Evolutionary conservation across 1,140 invertebrate species (phyloP).

Genomic region (Probaryconus sp.): DNA sequence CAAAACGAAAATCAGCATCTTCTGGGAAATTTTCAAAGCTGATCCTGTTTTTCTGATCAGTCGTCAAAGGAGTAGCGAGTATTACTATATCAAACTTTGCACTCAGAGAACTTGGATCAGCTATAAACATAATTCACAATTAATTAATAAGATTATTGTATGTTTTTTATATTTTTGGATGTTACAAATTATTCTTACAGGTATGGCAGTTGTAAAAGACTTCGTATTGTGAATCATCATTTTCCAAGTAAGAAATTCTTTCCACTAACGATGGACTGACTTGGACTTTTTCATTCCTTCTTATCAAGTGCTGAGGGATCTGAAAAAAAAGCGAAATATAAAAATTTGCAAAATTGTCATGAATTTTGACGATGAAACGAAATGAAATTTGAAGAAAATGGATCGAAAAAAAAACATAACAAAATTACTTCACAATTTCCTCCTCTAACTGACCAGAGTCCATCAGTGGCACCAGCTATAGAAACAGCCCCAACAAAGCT

Average conservation of each 20-base stretch:
- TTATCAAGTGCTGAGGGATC: conserved; percentile 70
- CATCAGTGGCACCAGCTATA: conserved; percentile 78
- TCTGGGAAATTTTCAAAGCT: conserved; percentile 69
- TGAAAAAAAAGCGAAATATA: conserved; percentile 45
- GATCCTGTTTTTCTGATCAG: conserved; percentile 70
- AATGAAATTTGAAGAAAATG: too few species aligned
- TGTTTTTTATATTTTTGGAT: background rate
- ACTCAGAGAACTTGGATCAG: conserved; percentile 42
- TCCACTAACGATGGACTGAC: conserved; percentile 70
- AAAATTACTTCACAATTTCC: conserved; percentile 80
- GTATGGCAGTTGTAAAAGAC: conserved; percentile 58
- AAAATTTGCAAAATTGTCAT: conserved; percentile 10
- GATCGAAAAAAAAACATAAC: background rate
- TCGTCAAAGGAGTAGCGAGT: conserved; percentile 80
- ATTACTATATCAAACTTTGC: conserved; percentile 81
- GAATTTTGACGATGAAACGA: too few species aligned
- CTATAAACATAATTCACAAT: conserved; percentile 54
- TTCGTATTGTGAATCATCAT: conserved; percentile 58
- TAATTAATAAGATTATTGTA: conserved; percentile 24
- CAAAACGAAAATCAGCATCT: conserved; percentile 53
- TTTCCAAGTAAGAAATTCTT: conserved; percentile 63
- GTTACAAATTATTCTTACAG: too few species aligned
- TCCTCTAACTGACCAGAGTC: conserved; percentile 81
- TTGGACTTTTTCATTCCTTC: conserved; percentile 69
- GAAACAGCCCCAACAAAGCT: conserved; percentile 82